Conservation (phyloP, 2,113 vertebrate genomes). For the Psittacara wagleri region DNA sequence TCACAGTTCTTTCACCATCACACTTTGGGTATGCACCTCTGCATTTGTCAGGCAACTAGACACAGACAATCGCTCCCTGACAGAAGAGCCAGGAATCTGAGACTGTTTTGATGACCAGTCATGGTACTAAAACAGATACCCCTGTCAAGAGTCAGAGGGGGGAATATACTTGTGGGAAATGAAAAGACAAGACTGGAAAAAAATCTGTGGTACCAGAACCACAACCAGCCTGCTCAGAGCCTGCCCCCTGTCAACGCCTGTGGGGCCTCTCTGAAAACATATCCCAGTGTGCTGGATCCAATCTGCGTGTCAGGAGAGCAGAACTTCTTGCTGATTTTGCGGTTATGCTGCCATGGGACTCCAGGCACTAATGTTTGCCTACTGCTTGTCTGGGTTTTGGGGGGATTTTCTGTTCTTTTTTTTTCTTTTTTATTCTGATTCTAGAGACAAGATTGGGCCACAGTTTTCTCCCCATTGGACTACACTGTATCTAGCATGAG, state of each 20-base stretch:
- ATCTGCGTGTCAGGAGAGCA: background rate
- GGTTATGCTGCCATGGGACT: background rate
- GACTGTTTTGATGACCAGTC: background rate
- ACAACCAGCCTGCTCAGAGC: background rate
- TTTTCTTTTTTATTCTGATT: background rate
- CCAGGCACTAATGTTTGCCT: background rate
- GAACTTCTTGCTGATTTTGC: background rate
- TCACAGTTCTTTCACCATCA: background rate
- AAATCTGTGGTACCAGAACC: background rate
- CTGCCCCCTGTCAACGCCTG: fast-evolving
- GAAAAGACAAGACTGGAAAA: background rate
- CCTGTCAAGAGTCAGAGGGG: fast-evolving
- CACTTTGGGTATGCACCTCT: background rate
- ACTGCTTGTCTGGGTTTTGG: background rate
- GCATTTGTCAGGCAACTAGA: background rate
- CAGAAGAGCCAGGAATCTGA: background rate
- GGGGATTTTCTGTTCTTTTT: background rate
- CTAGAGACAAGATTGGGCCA: background rate
- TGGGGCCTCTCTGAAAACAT: background rate
- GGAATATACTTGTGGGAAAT: background rate
- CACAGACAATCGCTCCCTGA: background rate
- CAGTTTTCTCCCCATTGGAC: background rate
- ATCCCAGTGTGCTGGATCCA: background rate
- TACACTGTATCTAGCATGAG: background rate
- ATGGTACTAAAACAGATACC: background rate